Percentiles rank a stretch among this genome's conserved stretches.
phyloP scores from a whole-genome alignment of 2,888 invertebrate species.

The Mimumesa dahlbomi region DNA sequence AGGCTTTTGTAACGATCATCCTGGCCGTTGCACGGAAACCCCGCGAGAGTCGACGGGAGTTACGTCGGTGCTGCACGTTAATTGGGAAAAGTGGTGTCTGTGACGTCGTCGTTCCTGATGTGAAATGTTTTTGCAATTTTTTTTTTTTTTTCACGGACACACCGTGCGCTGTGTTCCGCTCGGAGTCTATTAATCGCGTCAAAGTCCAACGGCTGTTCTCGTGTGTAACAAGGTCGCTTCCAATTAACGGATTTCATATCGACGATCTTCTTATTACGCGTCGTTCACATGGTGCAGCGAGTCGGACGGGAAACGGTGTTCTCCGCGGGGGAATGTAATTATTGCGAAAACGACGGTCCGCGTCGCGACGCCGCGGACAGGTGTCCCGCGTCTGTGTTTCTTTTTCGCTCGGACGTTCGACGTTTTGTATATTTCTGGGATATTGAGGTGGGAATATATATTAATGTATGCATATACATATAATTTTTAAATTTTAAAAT shows the following conservation, averaged over 20 bases:
- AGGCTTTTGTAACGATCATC: constrained; percentile 51
- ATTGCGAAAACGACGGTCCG: no score
- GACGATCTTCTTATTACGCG: background rate
- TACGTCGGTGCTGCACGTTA: background rate
- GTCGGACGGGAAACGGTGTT: no score
- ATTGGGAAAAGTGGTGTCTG: constrained; percentile 16
- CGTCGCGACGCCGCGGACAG: no score
- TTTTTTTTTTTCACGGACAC: constrained; percentile 2
- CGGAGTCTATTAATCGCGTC: background rate
- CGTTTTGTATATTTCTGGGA: no score
- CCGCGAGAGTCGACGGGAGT: constrained; percentile 16
- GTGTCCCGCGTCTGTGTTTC: no score
- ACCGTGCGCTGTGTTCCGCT: no score
- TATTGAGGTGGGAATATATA: no score
- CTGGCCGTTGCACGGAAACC: constrained; percentile 34
- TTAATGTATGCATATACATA: no score
- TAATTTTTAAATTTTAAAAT: no score
- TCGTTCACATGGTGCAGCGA: background rate
- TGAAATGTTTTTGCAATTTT: background rate
- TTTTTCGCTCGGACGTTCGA: no score
- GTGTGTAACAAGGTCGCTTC: background rate
- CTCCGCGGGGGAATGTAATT: no score
- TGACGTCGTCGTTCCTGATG: no score
- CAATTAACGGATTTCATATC: constrained; percentile 1
- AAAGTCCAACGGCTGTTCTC: background rate